A percentile compares a stretch with the other conserved stretches of the same genome.
Evolutionary conservation across 2,797 vertebrate species (phyloP).

Genomic region (Heliangelus exortis): DNA sequence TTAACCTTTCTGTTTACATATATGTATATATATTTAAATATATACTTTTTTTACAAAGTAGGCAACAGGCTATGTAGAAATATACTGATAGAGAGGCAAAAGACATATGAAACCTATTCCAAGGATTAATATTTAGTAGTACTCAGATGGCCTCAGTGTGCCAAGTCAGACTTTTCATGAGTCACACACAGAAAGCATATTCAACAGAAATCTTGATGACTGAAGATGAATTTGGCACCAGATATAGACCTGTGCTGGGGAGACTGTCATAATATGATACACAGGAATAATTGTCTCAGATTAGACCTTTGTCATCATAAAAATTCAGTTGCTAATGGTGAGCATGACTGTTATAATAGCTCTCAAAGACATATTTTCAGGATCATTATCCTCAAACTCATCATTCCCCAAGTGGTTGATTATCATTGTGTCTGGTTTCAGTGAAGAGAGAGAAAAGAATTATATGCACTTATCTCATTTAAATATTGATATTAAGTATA

Average conservation of each 20-base stretch:
- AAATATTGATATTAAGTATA: constrained; percentile 6
- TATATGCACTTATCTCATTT: not conserved
- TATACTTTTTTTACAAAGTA: not conserved
- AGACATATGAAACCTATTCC: not conserved
- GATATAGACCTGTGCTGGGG: not conserved
- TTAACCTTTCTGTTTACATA: not conserved
- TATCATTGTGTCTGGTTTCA: not conserved
- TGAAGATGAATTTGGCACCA: no score
- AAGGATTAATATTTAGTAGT: not conserved
- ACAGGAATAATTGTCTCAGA: not conserved
- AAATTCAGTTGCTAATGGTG: not conserved
- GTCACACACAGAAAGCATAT: not conserved
- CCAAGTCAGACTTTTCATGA: not conserved
- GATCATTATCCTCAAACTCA: not conserved
- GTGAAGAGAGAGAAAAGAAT: not conserved
- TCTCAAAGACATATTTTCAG: not conserved
- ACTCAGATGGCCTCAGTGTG: not conserved
- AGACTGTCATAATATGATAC: not conserved
- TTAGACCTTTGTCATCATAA: not conserved
- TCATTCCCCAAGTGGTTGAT: not conserved
- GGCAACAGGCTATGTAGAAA: not conserved
- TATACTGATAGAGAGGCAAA: not conserved
- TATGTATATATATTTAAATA: no score
- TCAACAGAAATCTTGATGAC: not conserved
- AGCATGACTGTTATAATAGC: not conserved